Evolutionary conservation across 2,113 vertebrate genomes (phyloP), one percentile per base, ranked within the genome.

Genomic region (Okapia johnstoni): DNA sequence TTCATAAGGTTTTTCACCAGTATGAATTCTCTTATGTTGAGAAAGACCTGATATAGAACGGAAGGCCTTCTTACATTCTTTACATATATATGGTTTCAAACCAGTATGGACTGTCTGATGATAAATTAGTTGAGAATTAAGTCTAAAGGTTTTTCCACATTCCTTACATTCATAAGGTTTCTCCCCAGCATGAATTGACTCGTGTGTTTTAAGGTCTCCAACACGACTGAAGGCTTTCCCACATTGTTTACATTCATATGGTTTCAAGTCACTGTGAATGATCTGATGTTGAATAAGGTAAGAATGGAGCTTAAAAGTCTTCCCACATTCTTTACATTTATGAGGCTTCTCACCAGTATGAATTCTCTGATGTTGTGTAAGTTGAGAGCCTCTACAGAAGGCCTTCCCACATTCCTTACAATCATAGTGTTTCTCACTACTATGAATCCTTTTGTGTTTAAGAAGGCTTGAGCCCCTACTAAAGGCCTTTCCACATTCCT

Each of bases 331-430:
- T 26, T 80, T 83, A 26, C 98, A 98, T 36, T 91, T 33, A 87
- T 92, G 97, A 6, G 98, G 98, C 46, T 96, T 98, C 77, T 98
- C 96, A 0, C 97, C 88, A 6, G 97, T 98, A 58, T 98, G 98
- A 85, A 97, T 98, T 73, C 96, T 95, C 77, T 95, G 94, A 63
- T 98, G 97, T 57, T 98, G 98, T 2, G 93, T 98, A 52, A 98
- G 95, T 14, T 96, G 97, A 33, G 93, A 97, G 36, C 96, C 94
- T 81, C 97, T 95, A 26, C 94, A 97, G 90, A 98, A 98, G 60
- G 95, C 95, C 50, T 98, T 98, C 13, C 96, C 81, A 2, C 98
- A 98, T 26, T 98, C 93, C 4, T 93, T 89, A 76, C 98, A 98
- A 26, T 95, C 92, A 15, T 95, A 98, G 16, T 93, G 94, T 50